Conservation (phyloP, 1,140 invertebrate species). For the Drosophila auraria region DNA sequence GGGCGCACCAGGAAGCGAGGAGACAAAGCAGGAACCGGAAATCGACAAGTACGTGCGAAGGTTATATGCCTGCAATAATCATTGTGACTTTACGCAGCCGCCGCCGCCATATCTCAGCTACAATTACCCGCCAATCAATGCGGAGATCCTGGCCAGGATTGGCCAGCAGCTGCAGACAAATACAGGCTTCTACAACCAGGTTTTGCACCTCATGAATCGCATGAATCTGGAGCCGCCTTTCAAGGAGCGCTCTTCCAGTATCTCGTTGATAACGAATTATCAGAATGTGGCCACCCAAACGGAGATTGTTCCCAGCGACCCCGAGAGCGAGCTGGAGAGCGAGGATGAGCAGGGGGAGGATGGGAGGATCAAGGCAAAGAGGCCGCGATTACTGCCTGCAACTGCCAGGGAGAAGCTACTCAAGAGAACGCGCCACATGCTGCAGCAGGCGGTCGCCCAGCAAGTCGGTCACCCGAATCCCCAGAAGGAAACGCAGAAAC, state of each 20-base stretch:
- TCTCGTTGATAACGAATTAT: neutral
- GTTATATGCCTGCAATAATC: conserved; percentile 89
- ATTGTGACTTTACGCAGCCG: conserved; percentile 89
- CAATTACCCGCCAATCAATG: conserved; percentile 91
- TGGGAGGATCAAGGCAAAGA: neutral
- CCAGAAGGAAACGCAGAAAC: neutral
- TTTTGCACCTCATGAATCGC: conserved; percentile 97
- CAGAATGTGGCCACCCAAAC: conserved; percentile 52
- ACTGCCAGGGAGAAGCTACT: conserved; percentile 12
- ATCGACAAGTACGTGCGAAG: conserved; percentile 89
- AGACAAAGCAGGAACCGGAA: conserved; percentile 58
- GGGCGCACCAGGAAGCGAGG: neutral
- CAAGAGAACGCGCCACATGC: conserved; percentile 59
- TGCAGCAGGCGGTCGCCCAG: conserved; percentile 47
- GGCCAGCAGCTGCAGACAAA: conserved; percentile 90
- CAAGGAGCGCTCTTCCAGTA: conserved; percentile 40
- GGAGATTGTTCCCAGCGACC: conserved; percentile 36
- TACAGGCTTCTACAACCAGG: conserved; percentile 94
- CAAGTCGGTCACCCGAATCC: neutral
- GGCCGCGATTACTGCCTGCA: conserved; percentile 87
- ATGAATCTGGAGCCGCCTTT: conserved; percentile 97
- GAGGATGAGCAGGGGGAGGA: conserved; percentile 69
- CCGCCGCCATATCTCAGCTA: conserved; percentile 90
- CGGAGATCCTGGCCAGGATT: conserved; percentile 91
- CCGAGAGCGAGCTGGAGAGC: conserved; percentile 89